Conservation (phyloP, 2,797 vertebrate genomes). For the Argya squamiceps region DNA sequence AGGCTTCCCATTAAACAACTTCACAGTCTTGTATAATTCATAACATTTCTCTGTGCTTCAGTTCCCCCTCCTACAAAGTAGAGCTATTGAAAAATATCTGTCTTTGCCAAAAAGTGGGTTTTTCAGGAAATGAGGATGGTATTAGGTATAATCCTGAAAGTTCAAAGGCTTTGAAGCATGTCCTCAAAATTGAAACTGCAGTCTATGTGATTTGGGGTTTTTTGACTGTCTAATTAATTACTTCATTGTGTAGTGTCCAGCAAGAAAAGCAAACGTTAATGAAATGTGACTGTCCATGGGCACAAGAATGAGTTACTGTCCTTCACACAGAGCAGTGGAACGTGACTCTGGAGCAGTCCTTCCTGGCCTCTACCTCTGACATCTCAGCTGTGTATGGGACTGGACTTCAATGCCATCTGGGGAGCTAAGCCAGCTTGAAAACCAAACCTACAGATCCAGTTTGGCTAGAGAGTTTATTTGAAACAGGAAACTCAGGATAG, state of each 20-base stretch:
- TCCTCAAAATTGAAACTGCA: neutral
- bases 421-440: neutral
- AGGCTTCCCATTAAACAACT: neutral
- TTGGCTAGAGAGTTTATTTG: neutral
- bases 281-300: neutral
- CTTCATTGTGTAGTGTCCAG: neutral
- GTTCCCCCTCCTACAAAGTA: neutral
- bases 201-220: accelerated
- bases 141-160: neutral
- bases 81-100: neutral
- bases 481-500: neutral
- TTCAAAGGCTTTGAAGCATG: neutral
- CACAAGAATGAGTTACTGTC: neutral
- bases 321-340: neutral
- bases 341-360: neutral
- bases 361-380: neutral
- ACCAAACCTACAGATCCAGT: neutral
- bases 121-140: neutral
- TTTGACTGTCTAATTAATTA: neutral
- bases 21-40: neutral
- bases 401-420: accelerated
- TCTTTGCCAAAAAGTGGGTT: neutral
- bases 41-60: neutral
- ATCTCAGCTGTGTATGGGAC: accelerated
- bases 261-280: neutral